These are phyloP conservation scores for Ispidina lecontei DNA, from an alignment of 2,797 vertebrate species.

Conservation along the genomic window DNA sequence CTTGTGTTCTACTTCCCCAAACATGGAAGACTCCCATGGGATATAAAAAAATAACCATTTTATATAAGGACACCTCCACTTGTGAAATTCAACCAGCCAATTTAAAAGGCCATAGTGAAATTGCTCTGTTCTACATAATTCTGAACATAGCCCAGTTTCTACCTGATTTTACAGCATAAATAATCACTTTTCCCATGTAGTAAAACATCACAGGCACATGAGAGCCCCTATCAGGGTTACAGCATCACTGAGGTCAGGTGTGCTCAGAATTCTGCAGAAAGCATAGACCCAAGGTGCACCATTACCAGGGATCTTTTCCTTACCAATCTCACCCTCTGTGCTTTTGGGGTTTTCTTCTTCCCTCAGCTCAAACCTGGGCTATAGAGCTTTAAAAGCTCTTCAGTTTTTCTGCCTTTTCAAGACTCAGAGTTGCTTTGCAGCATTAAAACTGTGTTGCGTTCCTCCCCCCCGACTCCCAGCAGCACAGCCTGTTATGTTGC, in stretches of 20 bases:
- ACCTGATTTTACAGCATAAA: neutral
- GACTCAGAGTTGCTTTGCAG: neutral
- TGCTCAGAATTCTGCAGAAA: neutral
- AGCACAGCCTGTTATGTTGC: neutral
- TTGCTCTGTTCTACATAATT: neutral
- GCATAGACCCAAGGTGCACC: neutral
- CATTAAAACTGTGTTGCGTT: neutral
- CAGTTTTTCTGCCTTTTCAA: neutral
- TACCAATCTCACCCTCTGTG: neutral
- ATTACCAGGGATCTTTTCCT: neutral
- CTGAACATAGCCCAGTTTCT: neutral
- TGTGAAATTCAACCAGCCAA: neutral
- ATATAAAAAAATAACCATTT: neutral
- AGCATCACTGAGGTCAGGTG: rapidly evolving
- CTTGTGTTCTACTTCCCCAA: neutral
- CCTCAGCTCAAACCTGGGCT: neutral
- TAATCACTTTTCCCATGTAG: neutral
- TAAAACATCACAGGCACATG: neutral
- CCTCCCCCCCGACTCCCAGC: neutral
- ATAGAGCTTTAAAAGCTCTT: neutral
- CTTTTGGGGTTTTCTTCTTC: neutral
- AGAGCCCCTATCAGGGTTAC: neutral
- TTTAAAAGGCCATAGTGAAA: neutral
- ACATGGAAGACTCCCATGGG: neutral
- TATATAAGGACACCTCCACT: neutral